Conservation (phyloP, 2,113 vertebrate genomes). For the Prietella phreatophila region DNA sequence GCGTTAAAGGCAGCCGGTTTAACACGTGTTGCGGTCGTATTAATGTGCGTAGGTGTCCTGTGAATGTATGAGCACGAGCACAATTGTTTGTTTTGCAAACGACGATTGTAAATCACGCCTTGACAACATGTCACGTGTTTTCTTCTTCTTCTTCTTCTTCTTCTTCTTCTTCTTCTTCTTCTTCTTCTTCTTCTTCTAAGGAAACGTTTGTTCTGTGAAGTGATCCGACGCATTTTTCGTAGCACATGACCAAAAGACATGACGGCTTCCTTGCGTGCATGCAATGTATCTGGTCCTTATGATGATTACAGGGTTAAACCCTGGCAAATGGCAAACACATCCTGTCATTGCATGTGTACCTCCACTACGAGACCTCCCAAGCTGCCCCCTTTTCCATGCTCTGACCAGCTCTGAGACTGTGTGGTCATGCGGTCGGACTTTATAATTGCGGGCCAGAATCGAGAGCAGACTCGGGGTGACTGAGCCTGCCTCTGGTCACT, state of each 20-base stretch:
- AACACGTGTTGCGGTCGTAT: slow-evolving; percentile 30
- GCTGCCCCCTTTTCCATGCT: slow-evolving; percentile 62
- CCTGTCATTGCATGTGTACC: slow-evolving; percentile 66
- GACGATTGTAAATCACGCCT: slow-evolving; percentile 38
- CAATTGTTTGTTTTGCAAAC: slow-evolving; percentile 42
- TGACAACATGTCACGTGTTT: not conserved
- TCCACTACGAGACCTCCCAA: slow-evolving; percentile 59
- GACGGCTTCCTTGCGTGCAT: slow-evolving; percentile 33
- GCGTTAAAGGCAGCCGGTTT: not conserved
- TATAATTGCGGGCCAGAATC: slow-evolving; percentile 31
- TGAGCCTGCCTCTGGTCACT: slow-evolving; percentile 36
- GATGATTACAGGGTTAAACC: slow-evolving; percentile 58
- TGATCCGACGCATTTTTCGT: slow-evolving; percentile 3
- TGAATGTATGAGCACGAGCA: slow-evolving; percentile 1
- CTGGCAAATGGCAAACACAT: slow-evolving; percentile 69
- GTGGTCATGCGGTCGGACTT: slow-evolving; percentile 39
- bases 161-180: no score
- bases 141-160: no score
- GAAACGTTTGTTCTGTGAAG: slow-evolving; percentile 5
- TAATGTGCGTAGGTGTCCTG: slow-evolving; percentile 22
- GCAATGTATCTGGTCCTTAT: slow-evolving; percentile 41
- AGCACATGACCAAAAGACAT: not conserved
- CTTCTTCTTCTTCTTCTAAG: not conserved
- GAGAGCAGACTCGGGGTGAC: slow-evolving; percentile 32
- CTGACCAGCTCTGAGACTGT: slow-evolving; percentile 58